A percentile compares a stretch with the other conserved stretches of the same genome.
phyloP scores from a whole-genome alignment of 1,140 invertebrate genomes.

The Streblospio benedicti region DNA sequence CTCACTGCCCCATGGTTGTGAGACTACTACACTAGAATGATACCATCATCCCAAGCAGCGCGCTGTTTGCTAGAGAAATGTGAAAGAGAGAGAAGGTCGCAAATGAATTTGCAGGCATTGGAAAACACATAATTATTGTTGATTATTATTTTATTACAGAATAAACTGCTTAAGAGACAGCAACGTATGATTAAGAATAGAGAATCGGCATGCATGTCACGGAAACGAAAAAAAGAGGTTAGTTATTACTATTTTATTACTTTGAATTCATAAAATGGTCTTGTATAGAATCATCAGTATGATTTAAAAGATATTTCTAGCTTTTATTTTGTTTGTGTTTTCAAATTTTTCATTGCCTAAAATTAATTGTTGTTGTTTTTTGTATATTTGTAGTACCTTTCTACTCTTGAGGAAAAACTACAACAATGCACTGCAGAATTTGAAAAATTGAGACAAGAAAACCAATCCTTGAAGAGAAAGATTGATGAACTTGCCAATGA shows the following conservation, averaged over 20 bases:
- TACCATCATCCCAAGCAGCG: no score
- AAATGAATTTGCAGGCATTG: no score
- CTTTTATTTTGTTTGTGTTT: neutral
- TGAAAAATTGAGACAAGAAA: constrained; percentile 60
- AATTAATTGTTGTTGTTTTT: neutral
- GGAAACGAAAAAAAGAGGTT: constrained; percentile 81
- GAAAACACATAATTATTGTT: no score
- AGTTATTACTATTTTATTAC: neutral
- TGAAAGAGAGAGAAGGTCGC: no score
- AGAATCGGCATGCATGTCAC: constrained; percentile 79
- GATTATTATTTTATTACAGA: constrained; percentile 44
- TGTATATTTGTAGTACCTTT: constrained; percentile 56
- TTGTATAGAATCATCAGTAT: neutral
- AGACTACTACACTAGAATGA: no score
- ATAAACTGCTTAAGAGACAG: constrained; percentile 66
- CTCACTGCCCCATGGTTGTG: no score
- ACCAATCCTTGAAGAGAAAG: constrained; percentile 42
- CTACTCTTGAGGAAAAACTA: constrained; percentile 64
- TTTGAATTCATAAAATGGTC: neutral
- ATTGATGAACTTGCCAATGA: constrained; percentile 37
- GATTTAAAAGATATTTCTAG: neutral
- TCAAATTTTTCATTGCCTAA: neutral
- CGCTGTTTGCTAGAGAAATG: no score
- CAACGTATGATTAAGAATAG: constrained; percentile 76
- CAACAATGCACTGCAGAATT: constrained; percentile 66